A percentile compares a stretch with the other conserved stretches of the same genome.
phyloP scores from a whole-genome alignment of 2,797 vertebrate genomes.

The Ctenochaetus hawaiiensis region DNA sequence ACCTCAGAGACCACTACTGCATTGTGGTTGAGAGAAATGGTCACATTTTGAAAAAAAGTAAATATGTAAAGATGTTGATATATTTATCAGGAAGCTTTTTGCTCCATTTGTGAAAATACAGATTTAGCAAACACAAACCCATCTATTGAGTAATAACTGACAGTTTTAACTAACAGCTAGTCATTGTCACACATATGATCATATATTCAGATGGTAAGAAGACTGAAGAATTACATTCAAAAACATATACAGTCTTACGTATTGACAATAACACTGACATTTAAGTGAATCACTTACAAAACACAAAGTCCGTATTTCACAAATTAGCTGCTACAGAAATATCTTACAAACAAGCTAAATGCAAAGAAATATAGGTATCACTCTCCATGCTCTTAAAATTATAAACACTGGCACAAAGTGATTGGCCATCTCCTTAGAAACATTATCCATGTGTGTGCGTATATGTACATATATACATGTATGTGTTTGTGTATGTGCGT shows the following conservation, averaged over 20 bases:
- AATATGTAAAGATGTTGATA: constrained; percentile 5
- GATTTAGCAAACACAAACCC: neutral
- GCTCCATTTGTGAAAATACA: neutral
- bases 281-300: neutral
- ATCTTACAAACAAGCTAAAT: neutral
- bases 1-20: neutral
- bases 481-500: too few relatives aligned
- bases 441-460: too few relatives aligned
- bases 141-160: neutral
- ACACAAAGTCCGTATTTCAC: neutral
- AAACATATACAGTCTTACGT: neutral
- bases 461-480: too few relatives aligned
- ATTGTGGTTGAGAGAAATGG: neutral
- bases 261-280: constrained; percentile 2
- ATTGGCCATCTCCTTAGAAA: too few relatives aligned
- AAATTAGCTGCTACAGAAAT: neutral
- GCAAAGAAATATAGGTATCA: neutral
- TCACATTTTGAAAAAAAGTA: neutral
- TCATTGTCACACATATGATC: neutral
- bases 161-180: neutral
- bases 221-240: constrained; percentile 3
- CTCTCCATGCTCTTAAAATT: neutral
- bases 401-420: too few relatives aligned
- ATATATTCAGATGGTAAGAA: constrained; percentile 6
- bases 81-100: constrained; percentile 1